Base-by-base conservation (phyloP, 2,797 vertebrate genomes). In the Hippocampus kuda region DNA sequence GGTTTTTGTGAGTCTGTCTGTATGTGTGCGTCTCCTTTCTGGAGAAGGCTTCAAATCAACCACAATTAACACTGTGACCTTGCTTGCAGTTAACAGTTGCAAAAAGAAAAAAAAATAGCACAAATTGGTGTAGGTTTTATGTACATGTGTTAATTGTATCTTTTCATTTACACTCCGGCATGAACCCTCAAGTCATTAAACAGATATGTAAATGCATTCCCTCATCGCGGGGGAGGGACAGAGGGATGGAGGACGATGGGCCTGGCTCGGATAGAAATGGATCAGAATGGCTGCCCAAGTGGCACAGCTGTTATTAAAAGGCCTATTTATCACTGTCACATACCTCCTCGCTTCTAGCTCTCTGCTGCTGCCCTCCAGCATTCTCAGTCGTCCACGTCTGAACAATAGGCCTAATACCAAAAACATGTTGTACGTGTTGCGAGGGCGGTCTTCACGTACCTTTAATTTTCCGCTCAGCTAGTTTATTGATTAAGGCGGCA, bases 401-500 rank as follows among this genome's bases (percentile, higher is more conserved):
- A 91, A 91, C 89, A 91, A 90, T 91, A 81, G 86, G 84, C 81
- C 85, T 77, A 79, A 85, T 83, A 84, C 83, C 76, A 73, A 81
- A 87, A 86, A 65, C 61, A n/a, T 75, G 82, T 73, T 83, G 75
- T 82, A 76, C 74, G 54, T 78, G 75, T 77, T 77, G 70, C 38
- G 66, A 42, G 62, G 41, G 44, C 10, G 72, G 74, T 65, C 80
- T 82, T 82, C 79, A 83, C 76, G 87, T 90, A 91, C 88, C 89
- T 91, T 93, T 92, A 90, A 94, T 94, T 92, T 93, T 92, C 91
- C 87, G 90, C 90, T 89, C 81, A 77, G 88, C 88, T 92, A 88
- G 86, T 79, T 91, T 93, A 94, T 94, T 93, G 94, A 94, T 94
- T 91, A 93, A 90, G 86, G 85, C 87, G 81, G 84, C 91, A 93